Conservation (phyloP, 2,888 invertebrate genomes). For the Alsophila aescularia region DNA sequence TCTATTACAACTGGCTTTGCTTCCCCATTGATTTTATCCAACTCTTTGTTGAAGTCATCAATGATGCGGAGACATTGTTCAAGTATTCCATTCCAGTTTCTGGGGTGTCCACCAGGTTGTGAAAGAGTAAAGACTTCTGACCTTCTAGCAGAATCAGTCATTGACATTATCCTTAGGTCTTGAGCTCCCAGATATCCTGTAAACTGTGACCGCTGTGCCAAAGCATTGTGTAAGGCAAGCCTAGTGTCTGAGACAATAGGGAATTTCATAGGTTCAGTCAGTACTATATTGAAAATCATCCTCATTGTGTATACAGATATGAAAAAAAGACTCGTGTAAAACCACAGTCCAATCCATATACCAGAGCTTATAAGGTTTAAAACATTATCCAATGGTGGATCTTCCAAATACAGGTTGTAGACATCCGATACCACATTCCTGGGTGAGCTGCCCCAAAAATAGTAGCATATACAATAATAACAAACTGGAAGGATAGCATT, state of each 20-base stretch:
- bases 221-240: slow-evolving; percentile 85
- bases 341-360: slow-evolving; percentile 87
- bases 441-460: slow-evolving; percentile 84
- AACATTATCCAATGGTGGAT: slow-evolving; percentile 77
- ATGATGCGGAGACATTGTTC: slow-evolving; percentile 86
- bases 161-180: slow-evolving; percentile 88
- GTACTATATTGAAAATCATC: slow-evolving; percentile 87
- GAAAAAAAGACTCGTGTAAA: slow-evolving; percentile 88
- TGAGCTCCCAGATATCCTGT: slow-evolving; percentile 90
- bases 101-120: slow-evolving; percentile 93
- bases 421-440: slow-evolving; percentile 79
- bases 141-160: slow-evolving; percentile 85
- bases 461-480: slow-evolving; percentile 86
- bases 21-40: slow-evolving; percentile 80
- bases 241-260: slow-evolving; percentile 80
- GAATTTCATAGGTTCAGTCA: slow-evolving; percentile 89
- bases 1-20: slow-evolving; percentile 52
- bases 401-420: slow-evolving; percentile 82
- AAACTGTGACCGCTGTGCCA: slow-evolving; percentile 86
- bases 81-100: slow-evolving; percentile 91
- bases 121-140: slow-evolving; percentile 88
- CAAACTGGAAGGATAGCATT: slow-evolving; percentile 86
- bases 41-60: slow-evolving; percentile 86
- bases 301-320: slow-evolving; percentile 89
- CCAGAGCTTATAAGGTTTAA: slow-evolving; percentile 73